phyloP scores from a whole-genome alignment of 2,113 vertebrate genomes.

The Proterorhinus semilunaris region DNA sequence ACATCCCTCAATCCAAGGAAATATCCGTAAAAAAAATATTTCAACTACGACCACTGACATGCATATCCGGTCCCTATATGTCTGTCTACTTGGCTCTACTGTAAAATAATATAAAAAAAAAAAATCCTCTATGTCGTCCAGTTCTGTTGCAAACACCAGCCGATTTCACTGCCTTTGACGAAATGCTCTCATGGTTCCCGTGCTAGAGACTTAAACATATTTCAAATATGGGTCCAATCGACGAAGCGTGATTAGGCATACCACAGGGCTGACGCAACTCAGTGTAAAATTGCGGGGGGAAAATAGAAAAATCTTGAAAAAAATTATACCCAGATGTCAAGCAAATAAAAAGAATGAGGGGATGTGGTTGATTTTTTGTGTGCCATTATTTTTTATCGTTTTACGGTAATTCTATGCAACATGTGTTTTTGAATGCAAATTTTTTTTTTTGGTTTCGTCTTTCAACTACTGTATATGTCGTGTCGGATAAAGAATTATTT shows the following conservation, averaged over 20 bases:
- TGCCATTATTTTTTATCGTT: conserved; percentile 56
- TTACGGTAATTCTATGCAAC: conserved; percentile 97
- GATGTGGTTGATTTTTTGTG: conserved; percentile 42
- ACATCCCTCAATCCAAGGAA: conserved; percentile 47
- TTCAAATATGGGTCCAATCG: conserved; percentile 20
- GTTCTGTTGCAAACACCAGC: conserved; percentile 58
- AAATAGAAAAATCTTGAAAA: background rate
- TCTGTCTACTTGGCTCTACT: conserved; percentile 50
- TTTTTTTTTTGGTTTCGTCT: conserved; percentile 54
- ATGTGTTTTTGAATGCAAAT: conserved; percentile 80
- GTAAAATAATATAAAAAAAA: conserved; percentile 23
- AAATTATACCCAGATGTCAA: conserved; percentile 52
- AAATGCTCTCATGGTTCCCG: conserved; percentile 45
- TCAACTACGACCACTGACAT: conserved; percentile 47
- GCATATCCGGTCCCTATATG: conserved; percentile 18
- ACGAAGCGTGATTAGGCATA: conserved; percentile 46
- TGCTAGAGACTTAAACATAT: conserved; percentile 23
- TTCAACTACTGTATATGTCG: conserved; percentile 64
- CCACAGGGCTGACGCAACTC: conserved; percentile 58
- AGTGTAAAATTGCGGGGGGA: conserved; percentile 1
- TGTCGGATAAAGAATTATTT: conserved; percentile 59
- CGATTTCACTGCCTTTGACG: conserved; percentile 68
- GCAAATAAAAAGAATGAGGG: conserved; percentile 19
- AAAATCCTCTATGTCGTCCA: conserved; percentile 51
- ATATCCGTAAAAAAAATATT: conserved; percentile 26